These are phyloP conservation scores for Diarsia dahlii DNA, from an alignment of 2,888 invertebrate genomes.

Conservation along the genomic window DNA sequence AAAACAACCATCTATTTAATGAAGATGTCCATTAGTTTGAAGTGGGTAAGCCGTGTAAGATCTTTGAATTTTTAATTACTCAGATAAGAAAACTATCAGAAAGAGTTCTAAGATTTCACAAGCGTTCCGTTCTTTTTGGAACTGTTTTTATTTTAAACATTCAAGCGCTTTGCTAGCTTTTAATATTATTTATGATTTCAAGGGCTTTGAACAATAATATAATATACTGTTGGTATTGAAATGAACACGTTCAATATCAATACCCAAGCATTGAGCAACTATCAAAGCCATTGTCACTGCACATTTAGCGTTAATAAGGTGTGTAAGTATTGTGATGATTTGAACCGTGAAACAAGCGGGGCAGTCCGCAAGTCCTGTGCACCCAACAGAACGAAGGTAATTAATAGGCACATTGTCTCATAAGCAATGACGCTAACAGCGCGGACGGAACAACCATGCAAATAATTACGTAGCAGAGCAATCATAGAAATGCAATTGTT, in stretches of 20 bases:
- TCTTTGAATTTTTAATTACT: not conserved
- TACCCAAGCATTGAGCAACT: not conserved
- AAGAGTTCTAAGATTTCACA: not conserved
- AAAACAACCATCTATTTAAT: not conserved
- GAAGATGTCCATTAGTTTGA: not conserved
- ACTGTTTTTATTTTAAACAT: not conserved
- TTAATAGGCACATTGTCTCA: slow-evolving; percentile 3
- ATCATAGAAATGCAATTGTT: slow-evolving; percentile 4
- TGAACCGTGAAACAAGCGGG: not conserved
- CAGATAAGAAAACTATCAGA: not conserved
- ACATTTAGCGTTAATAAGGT: not conserved
- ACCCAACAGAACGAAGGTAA: slow-evolving; percentile 1
- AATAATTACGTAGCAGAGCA: slow-evolving; percentile 1
- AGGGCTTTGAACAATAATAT: not conserved
- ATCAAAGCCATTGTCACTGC: not conserved
- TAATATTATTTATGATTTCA: not conserved
- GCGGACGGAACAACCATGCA: not conserved
- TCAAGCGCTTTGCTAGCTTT: not conserved
- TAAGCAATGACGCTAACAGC: slow-evolving; percentile 3
- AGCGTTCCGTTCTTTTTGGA: not conserved
- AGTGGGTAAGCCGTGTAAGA: not conserved
- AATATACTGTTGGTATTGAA: not conserved
- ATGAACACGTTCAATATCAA: not conserved
- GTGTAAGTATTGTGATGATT: slow-evolving; percentile 5
- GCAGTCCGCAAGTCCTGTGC: not conserved